Evolutionary conservation across 92 coral and sea anemone genomes (phyloP).

Genomic region (Zoanthus solanderi): DNA sequence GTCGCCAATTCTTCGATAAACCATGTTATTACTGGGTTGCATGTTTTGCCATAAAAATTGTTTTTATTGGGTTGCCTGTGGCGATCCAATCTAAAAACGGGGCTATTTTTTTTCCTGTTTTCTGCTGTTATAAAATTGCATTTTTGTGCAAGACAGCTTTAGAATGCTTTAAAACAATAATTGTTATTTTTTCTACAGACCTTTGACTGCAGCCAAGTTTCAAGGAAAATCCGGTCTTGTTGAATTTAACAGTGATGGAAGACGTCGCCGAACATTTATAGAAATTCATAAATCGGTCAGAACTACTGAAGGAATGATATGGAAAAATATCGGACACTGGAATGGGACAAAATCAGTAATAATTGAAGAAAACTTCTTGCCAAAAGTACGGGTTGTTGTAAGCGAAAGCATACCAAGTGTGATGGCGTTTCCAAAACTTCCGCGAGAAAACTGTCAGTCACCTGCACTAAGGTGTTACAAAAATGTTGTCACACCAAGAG

Average conservation of each 20-base stretch:
- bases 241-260: slow-evolving; percentile 66
- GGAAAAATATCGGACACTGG: slow-evolving; percentile 69
- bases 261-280: slow-evolving; percentile 57
- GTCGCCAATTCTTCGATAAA: no score
- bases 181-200: neutral
- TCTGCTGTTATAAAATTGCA: no score
- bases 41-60: no score
- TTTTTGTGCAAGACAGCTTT: no score
- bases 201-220: slow-evolving; percentile 39
- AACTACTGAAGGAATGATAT: slow-evolving; percentile 37
- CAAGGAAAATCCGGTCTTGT: slow-evolving; percentile 76
- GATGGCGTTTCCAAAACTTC: slow-evolving; percentile 69
- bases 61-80: no score
- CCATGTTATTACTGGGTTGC: no score
- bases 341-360: slow-evolving; percentile 56
- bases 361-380: slow-evolving; percentile 24
- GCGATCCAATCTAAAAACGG: no score
- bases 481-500: slow-evolving; percentile 51
- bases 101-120: no score
- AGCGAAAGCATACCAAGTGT: slow-evolving; percentile 80
- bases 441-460: slow-evolving; percentile 71
- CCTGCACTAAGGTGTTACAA: slow-evolving; percentile 64
- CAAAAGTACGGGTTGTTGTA: slow-evolving; percentile 64
- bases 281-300: slow-evolving; percentile 50
- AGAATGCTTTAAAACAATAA: no score